Percentiles rank a stretch among this genome's conserved stretches.
These are phyloP conservation scores for Macroglossus sobrinus DNA, from an alignment of 2,113 vertebrate species.

Conservation along the genomic window DNA sequence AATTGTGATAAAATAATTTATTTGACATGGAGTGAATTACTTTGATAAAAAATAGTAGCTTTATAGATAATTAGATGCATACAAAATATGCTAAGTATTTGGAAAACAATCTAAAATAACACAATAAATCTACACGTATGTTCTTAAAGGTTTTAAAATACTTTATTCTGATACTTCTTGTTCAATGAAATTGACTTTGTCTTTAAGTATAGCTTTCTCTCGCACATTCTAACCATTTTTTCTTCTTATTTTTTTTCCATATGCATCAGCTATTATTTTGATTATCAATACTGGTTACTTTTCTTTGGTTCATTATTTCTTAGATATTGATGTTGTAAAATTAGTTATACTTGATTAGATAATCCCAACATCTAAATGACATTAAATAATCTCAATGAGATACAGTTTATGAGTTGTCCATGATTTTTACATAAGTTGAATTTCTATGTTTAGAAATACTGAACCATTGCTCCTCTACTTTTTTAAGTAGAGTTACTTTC, in stretches of 20 bases:
- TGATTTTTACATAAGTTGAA: not conserved
- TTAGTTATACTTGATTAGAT: not conserved
- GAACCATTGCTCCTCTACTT: no score
- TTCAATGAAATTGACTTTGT: not conserved
- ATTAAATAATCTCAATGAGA: not conserved
- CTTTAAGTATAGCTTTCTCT: not conserved
- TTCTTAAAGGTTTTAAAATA: not conserved
- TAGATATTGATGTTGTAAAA: not conserved
- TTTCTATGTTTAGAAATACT: no score
- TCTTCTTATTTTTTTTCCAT: not conserved
- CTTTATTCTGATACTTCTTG: not conserved
- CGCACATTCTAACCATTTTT: not conserved
- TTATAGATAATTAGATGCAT: not conserved
- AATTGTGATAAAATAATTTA: not conserved
- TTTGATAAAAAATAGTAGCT: slow-evolving; percentile 19
- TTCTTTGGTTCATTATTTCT: not conserved
- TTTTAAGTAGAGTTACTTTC: not conserved
- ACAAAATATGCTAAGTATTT: slow-evolving; percentile 28
- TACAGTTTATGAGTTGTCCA: not conserved
- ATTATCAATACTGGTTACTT: not conserved
- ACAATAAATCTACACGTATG: not conserved
- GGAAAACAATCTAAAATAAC: not conserved
- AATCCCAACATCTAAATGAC: not conserved
- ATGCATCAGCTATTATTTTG: not conserved
- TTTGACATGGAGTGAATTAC: not conserved